These are phyloP conservation scores for Trichopoda pennipes DNA, from an alignment of 2,888 invertebrate species.

Conservation along the genomic window DNA sequence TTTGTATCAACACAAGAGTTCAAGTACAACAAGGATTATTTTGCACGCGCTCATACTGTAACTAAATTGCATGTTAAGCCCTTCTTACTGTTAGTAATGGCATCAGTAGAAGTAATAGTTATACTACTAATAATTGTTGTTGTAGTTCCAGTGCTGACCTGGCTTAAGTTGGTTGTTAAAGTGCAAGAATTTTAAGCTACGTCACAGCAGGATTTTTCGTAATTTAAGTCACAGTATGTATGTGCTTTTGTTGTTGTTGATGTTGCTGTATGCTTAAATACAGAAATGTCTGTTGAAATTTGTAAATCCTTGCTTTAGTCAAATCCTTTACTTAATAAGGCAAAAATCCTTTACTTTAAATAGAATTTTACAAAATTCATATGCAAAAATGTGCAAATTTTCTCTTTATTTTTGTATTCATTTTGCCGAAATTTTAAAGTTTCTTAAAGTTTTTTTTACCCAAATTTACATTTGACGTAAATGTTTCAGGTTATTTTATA, in stretches of 20 bases:
- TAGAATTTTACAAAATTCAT: conserved; percentile 31
- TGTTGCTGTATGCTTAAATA: not conserved
- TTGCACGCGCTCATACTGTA: conserved; percentile 49
- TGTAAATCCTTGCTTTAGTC: conserved; percentile 31
- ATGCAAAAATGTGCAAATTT: conserved; percentile 12
- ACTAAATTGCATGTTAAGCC: conserved; percentile 37
- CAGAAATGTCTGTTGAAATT: conserved; percentile 8
- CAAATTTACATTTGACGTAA: conserved; percentile 8
- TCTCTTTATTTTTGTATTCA: conserved; percentile 2
- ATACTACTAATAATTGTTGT: not conserved
- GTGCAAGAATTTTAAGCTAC: not conserved
- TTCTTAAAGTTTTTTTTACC: not conserved
- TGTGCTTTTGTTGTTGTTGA: too few species aligned
- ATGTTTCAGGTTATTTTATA: conserved; percentile 10
- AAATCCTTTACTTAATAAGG: conserved; percentile 55
- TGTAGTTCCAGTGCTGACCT: not conserved
- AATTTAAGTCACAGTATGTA: not conserved
- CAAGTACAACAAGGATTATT: conserved; percentile 36
- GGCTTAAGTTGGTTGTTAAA: conserved; percentile 27
- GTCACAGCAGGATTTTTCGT: conserved; percentile 36
- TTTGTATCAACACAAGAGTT: not conserved
- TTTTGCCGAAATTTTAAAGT: conserved; percentile 18
- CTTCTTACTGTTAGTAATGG: conserved; percentile 17
- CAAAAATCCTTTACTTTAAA: conserved; percentile 57
- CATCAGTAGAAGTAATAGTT: not conserved